These are phyloP conservation scores for Glossosoma conforme DNA, from an alignment of 1,140 invertebrate species.

Conservation along the genomic window DNA sequence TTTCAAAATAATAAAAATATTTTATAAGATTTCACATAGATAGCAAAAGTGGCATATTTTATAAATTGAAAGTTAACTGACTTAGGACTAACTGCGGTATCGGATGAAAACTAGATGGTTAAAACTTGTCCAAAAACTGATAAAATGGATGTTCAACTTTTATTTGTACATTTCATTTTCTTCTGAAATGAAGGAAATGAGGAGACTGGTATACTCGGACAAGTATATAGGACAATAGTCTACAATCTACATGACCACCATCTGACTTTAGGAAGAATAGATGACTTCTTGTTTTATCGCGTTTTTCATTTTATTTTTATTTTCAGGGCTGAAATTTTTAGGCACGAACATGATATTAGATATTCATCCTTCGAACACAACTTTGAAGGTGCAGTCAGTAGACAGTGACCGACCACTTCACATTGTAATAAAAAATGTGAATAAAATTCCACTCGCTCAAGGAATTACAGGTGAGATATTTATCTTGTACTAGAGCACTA, in stretches of 20 bases:
- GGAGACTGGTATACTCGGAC: not conserved
- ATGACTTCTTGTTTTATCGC: not conserved
- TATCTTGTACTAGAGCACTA: too few species aligned
- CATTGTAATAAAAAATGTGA: constrained; percentile 39
- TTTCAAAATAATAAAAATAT: too few species aligned
- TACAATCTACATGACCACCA: too few species aligned
- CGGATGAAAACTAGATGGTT: too few species aligned
- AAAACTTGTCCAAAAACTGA: not conserved
- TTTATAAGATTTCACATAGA: too few species aligned
- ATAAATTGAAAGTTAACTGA: too few species aligned
- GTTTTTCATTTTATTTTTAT: constrained; percentile 1
- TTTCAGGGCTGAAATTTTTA: constrained; percentile 45
- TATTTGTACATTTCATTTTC: not conserved
- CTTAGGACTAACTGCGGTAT: too few species aligned
- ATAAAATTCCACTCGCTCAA: constrained; percentile 40
- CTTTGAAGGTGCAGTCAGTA: constrained; percentile 35
- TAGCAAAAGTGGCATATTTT: too few species aligned
- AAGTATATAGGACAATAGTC: too few species aligned
- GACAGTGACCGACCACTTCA: constrained; percentile 38
- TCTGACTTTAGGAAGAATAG: too few species aligned
- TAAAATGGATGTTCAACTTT: not conserved
- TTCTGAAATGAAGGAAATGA: not conserved
- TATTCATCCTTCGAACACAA: constrained; percentile 33
- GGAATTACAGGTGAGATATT: constrained; percentile 36
- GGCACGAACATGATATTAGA: constrained; percentile 41